phyloP scores from a whole-genome alignment of 2,113 vertebrate species.

The Ammospiza nelsoni region DNA sequence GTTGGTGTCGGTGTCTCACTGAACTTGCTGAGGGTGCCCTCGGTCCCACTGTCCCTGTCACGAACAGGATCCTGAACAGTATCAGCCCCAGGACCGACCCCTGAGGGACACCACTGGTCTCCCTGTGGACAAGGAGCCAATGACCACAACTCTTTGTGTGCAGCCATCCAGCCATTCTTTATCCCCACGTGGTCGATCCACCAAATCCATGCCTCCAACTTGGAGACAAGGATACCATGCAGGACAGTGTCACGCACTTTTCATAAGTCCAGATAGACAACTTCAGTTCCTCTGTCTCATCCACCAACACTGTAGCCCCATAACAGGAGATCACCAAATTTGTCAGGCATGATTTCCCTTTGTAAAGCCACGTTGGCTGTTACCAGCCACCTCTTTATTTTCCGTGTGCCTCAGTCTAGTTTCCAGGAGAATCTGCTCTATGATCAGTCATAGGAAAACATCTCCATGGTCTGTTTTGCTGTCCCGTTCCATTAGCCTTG shows the following conservation, averaged over 20 bases:
- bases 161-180: neutral
- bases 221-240: neutral
- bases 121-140: neutral
- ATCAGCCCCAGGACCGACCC: neutral
- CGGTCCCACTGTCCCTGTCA: neutral
- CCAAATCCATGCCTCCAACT: neutral
- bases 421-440: neutral
- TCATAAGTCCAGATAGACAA: rapidly evolving
- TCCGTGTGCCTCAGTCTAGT: neutral
- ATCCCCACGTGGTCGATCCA: neutral
- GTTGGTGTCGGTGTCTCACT: too few species aligned
- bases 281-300: neutral
- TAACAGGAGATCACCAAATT: neutral
- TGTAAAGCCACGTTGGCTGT: neutral
- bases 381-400: neutral
- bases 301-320: neutral
- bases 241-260: neutral
- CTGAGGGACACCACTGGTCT: neutral
- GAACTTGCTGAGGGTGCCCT: neutral
- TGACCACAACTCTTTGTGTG: neutral
- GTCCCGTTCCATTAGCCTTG: neutral
- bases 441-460: neutral
- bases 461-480: neutral
- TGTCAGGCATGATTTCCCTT: neutral
- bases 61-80: neutral